Evolutionary conservation across 2,113 vertebrate genomes (phyloP), one percentile per base, ranked within the genome.

Genomic region (Terrapene triunguis): DNA sequence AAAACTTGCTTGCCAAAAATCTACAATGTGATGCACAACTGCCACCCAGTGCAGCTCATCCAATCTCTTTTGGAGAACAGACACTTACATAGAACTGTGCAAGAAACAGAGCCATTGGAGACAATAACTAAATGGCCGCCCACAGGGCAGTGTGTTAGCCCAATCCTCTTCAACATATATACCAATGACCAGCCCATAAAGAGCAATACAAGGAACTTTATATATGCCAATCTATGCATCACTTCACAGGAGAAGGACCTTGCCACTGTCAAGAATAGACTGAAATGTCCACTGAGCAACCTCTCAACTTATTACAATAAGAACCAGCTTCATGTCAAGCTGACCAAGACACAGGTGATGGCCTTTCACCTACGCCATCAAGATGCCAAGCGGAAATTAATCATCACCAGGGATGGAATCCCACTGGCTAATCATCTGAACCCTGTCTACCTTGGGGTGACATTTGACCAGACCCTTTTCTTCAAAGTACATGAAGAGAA

Each of bases 1-100:
- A 72, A 92, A 93, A 90, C 6, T 80, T 54, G 47, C 19, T 44
- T 94, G 86, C 82, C 88, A 93, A 91, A 91, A 88, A 80, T 89
- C 35, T 89, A 57, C 65, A n/a, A 50, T 88, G 79, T 83, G 79
- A 97, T 82, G 88, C 93, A 93, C 82, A 81, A 53, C 74, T 83
- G 89, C 82, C 57, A 90, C 89, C 93, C 93, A 89, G 50, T 87
- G 86, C 13, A 57, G 55, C 55, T 57, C 10, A 55, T 25, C 54
- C 17, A 55, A 55, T 69, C 62, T 69, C 62, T 35, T 86, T 82
- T 92, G 65, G n/a, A 88, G 59, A 91, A 62, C 8, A 76, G 32
- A 82, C 90, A 48, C 42, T n/a, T 92, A 92, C 14, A 3, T n/a
- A 91, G 44, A 84, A 69, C 27, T n/a, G 38, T 48, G 32, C 29